Evolutionary conservation across 2,797 vertebrate species (phyloP).

Genomic region (Parotocinclus haroldoi): DNA sequence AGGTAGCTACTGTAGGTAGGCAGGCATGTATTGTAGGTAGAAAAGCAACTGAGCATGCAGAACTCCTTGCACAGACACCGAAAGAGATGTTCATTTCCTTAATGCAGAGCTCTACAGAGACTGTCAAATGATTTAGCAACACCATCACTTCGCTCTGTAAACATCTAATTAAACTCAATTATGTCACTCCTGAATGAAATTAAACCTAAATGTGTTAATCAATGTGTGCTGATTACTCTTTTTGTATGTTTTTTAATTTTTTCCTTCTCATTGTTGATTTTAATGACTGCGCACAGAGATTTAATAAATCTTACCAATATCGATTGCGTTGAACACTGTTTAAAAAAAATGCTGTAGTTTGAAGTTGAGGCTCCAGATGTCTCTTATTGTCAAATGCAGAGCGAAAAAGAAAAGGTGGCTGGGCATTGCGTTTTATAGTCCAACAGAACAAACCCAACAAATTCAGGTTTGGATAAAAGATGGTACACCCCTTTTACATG

Average conservation of each 20-base stretch:
- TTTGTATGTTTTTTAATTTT: slow-evolving; percentile 51
- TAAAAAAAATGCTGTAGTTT: slow-evolving; percentile 74
- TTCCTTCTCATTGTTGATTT: slow-evolving; percentile 50
- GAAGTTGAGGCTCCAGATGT: slow-evolving; percentile 33
- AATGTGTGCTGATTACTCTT: slow-evolving; percentile 79
- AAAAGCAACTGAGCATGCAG: neutral
- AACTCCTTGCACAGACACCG: slow-evolving; percentile 21
- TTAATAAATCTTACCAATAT: slow-evolving; percentile 77
- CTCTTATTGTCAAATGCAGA: slow-evolving; percentile 22
- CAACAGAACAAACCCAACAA: too few relatives aligned
- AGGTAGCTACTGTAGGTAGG: neutral
- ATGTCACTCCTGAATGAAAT: slow-evolving; percentile 80
- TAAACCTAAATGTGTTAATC: slow-evolving; percentile 80
- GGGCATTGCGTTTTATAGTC: neutral
- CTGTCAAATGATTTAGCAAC: slow-evolving; percentile 70
- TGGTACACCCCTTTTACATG: too few relatives aligned
- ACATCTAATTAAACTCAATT: slow-evolving; percentile 80
- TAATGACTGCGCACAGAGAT: slow-evolving; percentile 58
- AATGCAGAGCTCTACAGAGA: slow-evolving; percentile 54
- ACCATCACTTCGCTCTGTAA: slow-evolving; percentile 69
- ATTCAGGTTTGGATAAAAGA: too few relatives aligned
- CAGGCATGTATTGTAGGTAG: too few relatives aligned
- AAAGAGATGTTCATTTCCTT: slow-evolving; percentile 43
- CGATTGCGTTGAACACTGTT: slow-evolving; percentile 83
- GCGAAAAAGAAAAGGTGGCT: neutral